Evolutionary conservation across 1,140 invertebrate species (phyloP).

Genomic region (Geopemphigus sp.): DNA sequence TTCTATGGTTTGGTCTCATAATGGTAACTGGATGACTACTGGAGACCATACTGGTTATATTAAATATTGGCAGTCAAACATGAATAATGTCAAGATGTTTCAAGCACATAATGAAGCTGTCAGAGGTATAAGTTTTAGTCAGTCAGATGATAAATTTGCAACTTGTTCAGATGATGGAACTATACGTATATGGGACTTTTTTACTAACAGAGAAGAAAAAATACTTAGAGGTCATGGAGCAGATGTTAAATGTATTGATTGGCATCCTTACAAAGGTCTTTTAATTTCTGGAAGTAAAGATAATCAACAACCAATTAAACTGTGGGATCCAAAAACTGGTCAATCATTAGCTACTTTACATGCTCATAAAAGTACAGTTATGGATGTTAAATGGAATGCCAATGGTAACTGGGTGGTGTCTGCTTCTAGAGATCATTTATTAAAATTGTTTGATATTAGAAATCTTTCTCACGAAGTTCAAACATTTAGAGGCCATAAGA

Average conservation of each 20-base stretch:
- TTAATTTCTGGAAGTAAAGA: slow-evolving; percentile 98
- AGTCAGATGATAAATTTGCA: slow-evolving; percentile 96
- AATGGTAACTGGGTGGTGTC: slow-evolving; percentile 99
- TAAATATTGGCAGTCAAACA: slow-evolving; percentile 99
- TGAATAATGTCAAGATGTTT: slow-evolving; percentile 99
- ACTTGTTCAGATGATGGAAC: slow-evolving; percentile 99
- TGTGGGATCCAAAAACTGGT: slow-evolving; percentile 98
- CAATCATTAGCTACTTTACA: slow-evolving; percentile 85
- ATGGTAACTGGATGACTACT: slow-evolving; percentile 99
- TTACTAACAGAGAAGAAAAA: slow-evolving; percentile 92
- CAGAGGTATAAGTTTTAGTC: slow-evolving; percentile 98
- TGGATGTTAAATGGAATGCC: slow-evolving; percentile 98
- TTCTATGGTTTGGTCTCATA: slow-evolving; percentile 99
- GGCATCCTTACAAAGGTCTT: slow-evolving; percentile 97
- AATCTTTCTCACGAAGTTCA: slow-evolving; percentile 92
- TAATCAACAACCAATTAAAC: slow-evolving; percentile 98
- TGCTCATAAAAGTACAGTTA: slow-evolving; percentile 98
- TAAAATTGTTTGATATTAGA: slow-evolving; percentile 97
- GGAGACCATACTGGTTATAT: slow-evolving; percentile 98
- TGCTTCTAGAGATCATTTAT: slow-evolving; percentile 93
- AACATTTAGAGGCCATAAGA: slow-evolving; percentile 96
- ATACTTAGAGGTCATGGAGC: slow-evolving; percentile 96
- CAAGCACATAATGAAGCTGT: slow-evolving; percentile 99
- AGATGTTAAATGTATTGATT: slow-evolving; percentile 99
- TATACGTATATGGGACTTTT: slow-evolving; percentile 97